phyloP scores from a whole-genome alignment of 2,113 vertebrate genomes.

The Sitta europaea region DNA sequence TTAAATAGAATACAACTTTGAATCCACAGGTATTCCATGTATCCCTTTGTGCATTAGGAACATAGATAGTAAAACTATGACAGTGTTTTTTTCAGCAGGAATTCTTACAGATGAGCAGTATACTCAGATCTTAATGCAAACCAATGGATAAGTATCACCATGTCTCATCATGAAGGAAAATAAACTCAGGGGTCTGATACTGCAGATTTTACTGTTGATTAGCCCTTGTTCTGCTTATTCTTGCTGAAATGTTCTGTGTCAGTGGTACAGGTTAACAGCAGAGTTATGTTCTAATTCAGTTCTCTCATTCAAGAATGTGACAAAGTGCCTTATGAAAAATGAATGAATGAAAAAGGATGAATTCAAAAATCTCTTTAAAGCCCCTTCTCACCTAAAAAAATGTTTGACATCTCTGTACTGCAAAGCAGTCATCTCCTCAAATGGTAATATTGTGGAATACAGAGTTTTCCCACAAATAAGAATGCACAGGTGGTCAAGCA shows the following conservation, averaged over 20 bases:
- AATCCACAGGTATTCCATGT: slow-evolving; percentile 46
- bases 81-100: neutral
- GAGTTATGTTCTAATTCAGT: neutral
- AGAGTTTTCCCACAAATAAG: neutral
- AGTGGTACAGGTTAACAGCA: neutral
- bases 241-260: neutral
- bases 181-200: neutral
- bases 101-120: neutral
- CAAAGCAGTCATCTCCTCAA: neutral
- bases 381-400: neutral
- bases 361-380: neutral
- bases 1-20: neutral
- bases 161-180: neutral
- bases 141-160: neutral
- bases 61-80: neutral
- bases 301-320: neutral
- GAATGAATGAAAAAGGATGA: neutral
- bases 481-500: neutral
- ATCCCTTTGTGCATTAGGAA: neutral
- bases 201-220: neutral
- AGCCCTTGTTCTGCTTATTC: neutral
- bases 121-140: neutral
- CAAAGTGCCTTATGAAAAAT: neutral
- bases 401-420: neutral
- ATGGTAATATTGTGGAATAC: neutral